phyloP scores from a whole-genome alignment of 2,888 invertebrate species.

The Drosophila atroscutellata region DNA sequence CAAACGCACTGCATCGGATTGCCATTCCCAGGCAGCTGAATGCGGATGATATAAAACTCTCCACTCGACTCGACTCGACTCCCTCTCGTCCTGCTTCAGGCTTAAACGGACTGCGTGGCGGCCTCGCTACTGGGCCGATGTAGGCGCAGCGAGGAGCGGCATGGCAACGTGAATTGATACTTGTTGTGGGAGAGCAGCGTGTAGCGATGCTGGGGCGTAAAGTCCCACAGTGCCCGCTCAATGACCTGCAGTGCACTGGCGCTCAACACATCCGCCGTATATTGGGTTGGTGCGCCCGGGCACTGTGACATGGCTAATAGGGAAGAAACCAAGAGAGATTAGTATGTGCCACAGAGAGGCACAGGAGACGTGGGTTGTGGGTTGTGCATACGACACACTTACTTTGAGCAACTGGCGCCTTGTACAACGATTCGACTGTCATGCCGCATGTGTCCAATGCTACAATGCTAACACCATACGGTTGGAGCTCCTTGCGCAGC shows the following conservation, averaged over 20 bases:
- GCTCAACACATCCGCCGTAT: constrained; percentile 88
- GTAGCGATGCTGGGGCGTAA: constrained; percentile 86
- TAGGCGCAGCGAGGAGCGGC: constrained; percentile 84
- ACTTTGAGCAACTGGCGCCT: constrained; percentile 87
- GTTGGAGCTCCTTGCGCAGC: constrained; percentile 88
- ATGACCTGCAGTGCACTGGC: constrained; percentile 87
- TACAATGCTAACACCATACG: constrained; percentile 90
- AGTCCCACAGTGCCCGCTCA: constrained; percentile 88
- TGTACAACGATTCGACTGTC: constrained; percentile 88
- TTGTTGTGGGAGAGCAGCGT: constrained; percentile 83
- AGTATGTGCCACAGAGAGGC: background rate
- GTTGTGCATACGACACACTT: constrained; percentile 68
- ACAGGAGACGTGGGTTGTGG: background rate
- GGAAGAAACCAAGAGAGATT: background rate
- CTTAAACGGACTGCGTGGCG: constrained; percentile 73
- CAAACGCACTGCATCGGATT: constrained; percentile 17
- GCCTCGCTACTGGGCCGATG: constrained; percentile 60
- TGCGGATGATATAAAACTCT: background rate
- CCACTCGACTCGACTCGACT: background rate
- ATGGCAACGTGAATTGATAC: constrained; percentile 85
- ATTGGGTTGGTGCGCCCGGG: constrained; percentile 88
- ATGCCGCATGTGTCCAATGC: constrained; percentile 90
- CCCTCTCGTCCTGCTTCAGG: background rate
- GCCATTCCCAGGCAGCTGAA: constrained; percentile 10
- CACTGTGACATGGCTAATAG: constrained; percentile 81